phyloP scores from a whole-genome alignment of 1,140 invertebrate genomes.

The Bombus soroeensis region DNA sequence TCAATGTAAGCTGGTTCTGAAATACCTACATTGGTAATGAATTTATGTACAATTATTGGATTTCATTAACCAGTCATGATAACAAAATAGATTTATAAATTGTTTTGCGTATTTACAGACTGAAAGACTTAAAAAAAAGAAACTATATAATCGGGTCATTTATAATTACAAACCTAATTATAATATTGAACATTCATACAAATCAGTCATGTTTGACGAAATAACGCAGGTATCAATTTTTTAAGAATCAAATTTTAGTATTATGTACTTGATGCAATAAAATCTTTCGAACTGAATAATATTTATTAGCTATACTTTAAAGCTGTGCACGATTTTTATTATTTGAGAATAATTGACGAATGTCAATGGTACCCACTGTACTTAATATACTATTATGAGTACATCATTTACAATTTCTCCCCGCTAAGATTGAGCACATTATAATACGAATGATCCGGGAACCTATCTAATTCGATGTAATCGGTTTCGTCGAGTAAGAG shows the following conservation, averaged over 20 bases:
- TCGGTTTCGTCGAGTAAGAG: slow-evolving; percentile 94
- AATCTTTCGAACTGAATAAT: not conserved
- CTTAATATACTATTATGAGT: not conserved
- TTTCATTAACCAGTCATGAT: not conserved
- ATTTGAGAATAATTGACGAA: too few relatives aligned
- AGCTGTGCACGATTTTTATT: not conserved
- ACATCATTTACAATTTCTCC: slow-evolving; percentile 87
- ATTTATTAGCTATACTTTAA: too few relatives aligned
- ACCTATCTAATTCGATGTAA: slow-evolving; percentile 95
- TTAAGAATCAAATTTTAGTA: not conserved
- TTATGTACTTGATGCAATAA: not conserved
- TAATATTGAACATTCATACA: not conserved
- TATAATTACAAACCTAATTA: not conserved
- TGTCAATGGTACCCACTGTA: too few relatives aligned
- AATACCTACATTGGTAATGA: not conserved
- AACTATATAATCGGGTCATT: not conserved
- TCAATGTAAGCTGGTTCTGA: not conserved
- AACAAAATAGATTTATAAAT: not conserved
- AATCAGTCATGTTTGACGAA: slow-evolving; percentile 9
- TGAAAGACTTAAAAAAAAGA: not conserved
- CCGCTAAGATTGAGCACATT: slow-evolving; percentile 94
- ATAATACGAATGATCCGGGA: slow-evolving; percentile 97
- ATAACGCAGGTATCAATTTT: not conserved
- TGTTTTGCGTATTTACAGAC: slow-evolving; percentile 28
- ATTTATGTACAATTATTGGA: too few relatives aligned